Conservation (phyloP, 64 coral and sea anemone genomes). For the Montipora cactus region DNA sequence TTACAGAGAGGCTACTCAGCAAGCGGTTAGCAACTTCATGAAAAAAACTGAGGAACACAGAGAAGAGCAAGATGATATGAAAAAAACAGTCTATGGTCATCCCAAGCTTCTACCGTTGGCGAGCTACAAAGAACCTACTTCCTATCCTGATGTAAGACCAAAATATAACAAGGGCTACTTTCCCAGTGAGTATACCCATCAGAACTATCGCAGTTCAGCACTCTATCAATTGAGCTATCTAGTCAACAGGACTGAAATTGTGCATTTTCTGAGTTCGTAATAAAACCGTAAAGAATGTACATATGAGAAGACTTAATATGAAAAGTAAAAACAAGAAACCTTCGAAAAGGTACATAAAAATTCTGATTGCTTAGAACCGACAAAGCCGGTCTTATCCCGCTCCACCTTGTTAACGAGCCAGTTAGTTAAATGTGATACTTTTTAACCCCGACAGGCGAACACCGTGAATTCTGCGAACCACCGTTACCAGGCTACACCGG, state of each 20-base stretch:
- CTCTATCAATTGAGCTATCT: no score
- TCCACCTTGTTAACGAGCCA: no score
- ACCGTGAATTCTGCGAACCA: conserved; percentile 81
- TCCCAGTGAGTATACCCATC: conserved; percentile 73
- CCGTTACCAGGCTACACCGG: conserved; percentile 89
- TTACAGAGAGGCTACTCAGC: conserved; percentile 91
- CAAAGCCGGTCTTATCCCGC: no score
- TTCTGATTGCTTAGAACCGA: no score
- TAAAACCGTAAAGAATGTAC: no score
- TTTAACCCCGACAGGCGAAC: conserved; percentile 58
- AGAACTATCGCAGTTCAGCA: no score
- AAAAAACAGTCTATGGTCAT: conserved; percentile 72
- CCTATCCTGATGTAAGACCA: conserved; percentile 87
- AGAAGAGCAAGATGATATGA: conserved; percentile 63
- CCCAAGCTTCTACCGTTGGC: conserved; percentile 40
- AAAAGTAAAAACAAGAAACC: no score
- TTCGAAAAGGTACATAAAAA: no score
- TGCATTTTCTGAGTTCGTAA: no score
- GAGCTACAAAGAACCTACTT: conserved; percentile 72
- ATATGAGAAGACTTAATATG: no score
- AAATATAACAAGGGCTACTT: conserved; percentile 88
- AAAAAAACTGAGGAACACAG: conserved; percentile 75
- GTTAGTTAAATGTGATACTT: neutral
- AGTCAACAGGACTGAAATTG: no score
- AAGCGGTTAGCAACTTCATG: conserved; percentile 88